These are phyloP conservation scores for Microchirus variegatus DNA, from an alignment of 2,797 vertebrate genomes.

Conservation along the genomic window DNA sequence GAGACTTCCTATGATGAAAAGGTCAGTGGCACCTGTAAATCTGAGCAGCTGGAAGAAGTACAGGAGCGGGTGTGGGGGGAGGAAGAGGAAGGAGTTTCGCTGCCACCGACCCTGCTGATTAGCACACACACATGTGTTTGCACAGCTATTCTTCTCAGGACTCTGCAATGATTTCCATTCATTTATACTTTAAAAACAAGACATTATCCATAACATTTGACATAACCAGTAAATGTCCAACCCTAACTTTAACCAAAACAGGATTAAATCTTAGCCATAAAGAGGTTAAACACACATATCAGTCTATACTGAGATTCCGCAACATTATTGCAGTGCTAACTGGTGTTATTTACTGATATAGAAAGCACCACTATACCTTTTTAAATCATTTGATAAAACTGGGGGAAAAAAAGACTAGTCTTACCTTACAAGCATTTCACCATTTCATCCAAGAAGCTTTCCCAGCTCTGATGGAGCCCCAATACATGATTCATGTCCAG, in stretches of 20 bases:
- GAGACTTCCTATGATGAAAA: constrained; percentile 87
- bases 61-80: not conserved
- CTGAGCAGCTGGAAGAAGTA: constrained; percentile 82
- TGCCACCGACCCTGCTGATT: constrained; percentile 58
- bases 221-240: no score
- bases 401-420: not conserved
- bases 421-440: not conserved
- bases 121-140: constrained; percentile 15
- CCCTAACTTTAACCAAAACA: not conserved
- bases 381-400: not conserved
- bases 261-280: not conserved
- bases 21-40: constrained; percentile 89
- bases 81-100: constrained; percentile 44
- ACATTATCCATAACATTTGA: no score
- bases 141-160: no score
- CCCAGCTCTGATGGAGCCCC: not conserved
- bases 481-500: not conserved
- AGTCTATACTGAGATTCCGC: constrained; percentile 10
- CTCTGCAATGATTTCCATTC: no score
- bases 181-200: no score
- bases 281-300: constrained; percentile 1
- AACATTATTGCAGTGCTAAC: constrained; percentile 13
- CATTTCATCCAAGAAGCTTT: not conserved
- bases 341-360: not conserved
- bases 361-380: not conserved